phyloP scores from a whole-genome alignment of 1,140 invertebrate species.

The Octopus sinensis region DNA sequence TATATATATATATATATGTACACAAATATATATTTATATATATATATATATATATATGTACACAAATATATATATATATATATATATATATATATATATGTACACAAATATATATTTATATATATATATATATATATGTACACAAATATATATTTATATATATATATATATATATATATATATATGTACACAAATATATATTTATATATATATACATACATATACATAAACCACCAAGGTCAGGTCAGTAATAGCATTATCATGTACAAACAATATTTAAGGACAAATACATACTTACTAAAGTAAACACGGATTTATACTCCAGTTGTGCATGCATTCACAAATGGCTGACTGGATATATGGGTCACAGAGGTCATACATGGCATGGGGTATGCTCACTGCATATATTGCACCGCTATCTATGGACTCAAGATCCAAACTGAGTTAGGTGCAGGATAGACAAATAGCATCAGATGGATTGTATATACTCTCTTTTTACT shows the following conservation, averaged over 20 bases:
- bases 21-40: not conserved
- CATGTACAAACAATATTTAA: too few species aligned
- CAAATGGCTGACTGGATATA: too few species aligned
- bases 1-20: not conserved
- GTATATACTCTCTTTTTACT: too few species aligned
- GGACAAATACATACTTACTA: too few species aligned
- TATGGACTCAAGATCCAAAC: too few species aligned
- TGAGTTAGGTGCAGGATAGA: too few species aligned
- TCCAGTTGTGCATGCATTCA: too few species aligned
- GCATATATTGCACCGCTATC: too few species aligned
- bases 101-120: not conserved
- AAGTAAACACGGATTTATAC: too few species aligned
- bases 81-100: slow-evolving; percentile 4
- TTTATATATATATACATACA: not conserved
- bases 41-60: not conserved
- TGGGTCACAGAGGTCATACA: too few species aligned
- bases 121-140: not conserved
- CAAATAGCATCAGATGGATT: too few species aligned
- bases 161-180: slow-evolving; percentile 5
- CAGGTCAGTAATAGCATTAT: not conserved
- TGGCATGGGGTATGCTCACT: too few species aligned
- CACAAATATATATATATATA: not conserved
- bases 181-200: not conserved
- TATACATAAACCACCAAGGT: not conserved
- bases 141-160: not conserved